Evolutionary conservation across 2,113 vertebrate genomes (phyloP).

Genomic region (Phaetusa simplex): DNA sequence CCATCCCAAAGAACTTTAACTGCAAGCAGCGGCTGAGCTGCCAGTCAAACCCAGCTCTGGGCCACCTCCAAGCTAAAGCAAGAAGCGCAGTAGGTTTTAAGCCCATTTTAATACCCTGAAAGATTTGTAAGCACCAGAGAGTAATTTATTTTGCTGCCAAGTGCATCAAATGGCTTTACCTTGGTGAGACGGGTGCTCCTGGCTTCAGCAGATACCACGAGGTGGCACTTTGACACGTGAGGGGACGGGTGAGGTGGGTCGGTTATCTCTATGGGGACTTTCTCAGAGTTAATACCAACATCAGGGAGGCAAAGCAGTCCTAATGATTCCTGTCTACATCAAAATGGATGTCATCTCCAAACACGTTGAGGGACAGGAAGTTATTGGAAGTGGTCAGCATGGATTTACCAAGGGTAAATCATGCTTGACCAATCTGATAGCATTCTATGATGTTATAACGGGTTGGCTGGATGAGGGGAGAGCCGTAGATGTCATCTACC

Average conservation of each 20-base stretch:
- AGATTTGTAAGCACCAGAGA: neutral
- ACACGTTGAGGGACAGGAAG: too few relatives aligned
- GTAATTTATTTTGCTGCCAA: neutral
- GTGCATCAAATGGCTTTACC: neutral
- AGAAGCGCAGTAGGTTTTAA: neutral
- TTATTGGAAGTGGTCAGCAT: too few relatives aligned
- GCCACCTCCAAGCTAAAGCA: neutral
- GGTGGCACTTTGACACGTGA: neutral
- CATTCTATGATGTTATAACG: too few relatives aligned
- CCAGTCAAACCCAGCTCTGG: neutral
- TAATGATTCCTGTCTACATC: neutral
- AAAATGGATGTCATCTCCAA: too few relatives aligned
- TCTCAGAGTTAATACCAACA: neutral
- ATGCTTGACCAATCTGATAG: too few relatives aligned
- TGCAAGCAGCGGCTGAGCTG: neutral
- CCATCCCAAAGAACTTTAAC: neutral
- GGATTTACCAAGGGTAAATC: too few relatives aligned
- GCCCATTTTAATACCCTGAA: neutral
- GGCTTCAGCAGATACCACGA: neutral
- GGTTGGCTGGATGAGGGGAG: too few relatives aligned
- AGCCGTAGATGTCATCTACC: too few relatives aligned
- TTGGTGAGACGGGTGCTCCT: fast-evolving
- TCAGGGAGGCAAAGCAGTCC: neutral
- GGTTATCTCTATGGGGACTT: neutral
- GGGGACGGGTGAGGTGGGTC: neutral